phyloP scores from a whole-genome alignment of 2,797 vertebrate genomes.

The Enteromius anoplus region DNA sequence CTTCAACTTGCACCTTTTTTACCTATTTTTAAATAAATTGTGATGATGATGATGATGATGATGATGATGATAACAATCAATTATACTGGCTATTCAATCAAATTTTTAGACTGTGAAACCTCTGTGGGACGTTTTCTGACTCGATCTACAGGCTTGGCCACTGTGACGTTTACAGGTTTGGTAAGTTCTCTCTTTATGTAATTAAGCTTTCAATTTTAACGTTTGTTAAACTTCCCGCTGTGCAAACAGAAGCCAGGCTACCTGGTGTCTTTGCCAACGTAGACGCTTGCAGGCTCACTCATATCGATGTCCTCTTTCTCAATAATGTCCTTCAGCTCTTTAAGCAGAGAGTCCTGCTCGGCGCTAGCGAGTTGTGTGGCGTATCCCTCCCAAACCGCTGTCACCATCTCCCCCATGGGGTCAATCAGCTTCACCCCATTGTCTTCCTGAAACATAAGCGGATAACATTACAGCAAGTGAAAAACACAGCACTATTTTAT shows the following conservation, averaged over 20 bases:
- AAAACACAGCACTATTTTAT: background rate
- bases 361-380: slow-evolving; percentile 89
- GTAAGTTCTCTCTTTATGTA: background rate
- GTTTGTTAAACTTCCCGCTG: background rate
- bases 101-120: background rate
- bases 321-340: slow-evolving; percentile 77
- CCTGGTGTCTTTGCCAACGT: slow-evolving; percentile 94
- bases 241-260: slow-evolving; percentile 57
- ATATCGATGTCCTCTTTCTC: slow-evolving; percentile 82
- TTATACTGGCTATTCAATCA: background rate
- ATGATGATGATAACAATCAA: background rate
- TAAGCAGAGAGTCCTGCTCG: slow-evolving; percentile 81
- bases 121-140: background rate
- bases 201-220: background rate
- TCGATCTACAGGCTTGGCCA: background rate
- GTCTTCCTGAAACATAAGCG: slow-evolving; percentile 81
- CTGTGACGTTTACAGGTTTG: slow-evolving; percentile 21
- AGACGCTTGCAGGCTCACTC: slow-evolving; percentile 78
- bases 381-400: slow-evolving; percentile 86
- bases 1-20: background rate
- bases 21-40: background rate
- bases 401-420: slow-evolving; percentile 95
- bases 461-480: background rate
- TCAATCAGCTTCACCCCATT: slow-evolving; percentile 95
- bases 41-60: background rate